These are phyloP conservation scores for Actinostola sp. DNA, from an alignment of 92 coral and sea anemone genomes.

Conservation along the genomic window DNA sequence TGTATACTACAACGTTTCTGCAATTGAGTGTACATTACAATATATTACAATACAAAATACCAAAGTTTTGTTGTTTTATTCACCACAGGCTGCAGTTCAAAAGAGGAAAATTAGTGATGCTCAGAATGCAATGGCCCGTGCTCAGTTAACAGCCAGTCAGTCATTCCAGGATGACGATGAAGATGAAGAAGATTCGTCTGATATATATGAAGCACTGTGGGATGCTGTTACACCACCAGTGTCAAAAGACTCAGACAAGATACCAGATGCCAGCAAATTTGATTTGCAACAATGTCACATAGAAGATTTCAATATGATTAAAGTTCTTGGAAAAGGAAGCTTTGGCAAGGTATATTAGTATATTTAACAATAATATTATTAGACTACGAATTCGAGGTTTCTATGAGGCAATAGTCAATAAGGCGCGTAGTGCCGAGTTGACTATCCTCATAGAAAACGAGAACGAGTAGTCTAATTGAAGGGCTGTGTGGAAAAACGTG, in stretches of 20 bases:
- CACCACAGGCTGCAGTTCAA: conserved; percentile 40
- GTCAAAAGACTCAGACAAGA: conserved; percentile 45
- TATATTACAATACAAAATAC: not conserved
- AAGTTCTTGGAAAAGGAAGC: conserved; percentile 97
- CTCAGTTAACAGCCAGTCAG: not conserved
- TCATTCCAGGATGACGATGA: conserved; percentile 33
- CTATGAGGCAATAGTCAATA: too few relatives aligned
- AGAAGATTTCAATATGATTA: conserved; percentile 79
- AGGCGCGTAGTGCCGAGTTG: too few relatives aligned
- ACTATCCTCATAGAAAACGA: too few relatives aligned
- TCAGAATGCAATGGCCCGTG: conserved; percentile 47
- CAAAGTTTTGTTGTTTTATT: not conserved
- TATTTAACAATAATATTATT: too few relatives aligned
- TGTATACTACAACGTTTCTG: too few relatives aligned
- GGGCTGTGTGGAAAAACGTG: too few relatives aligned
- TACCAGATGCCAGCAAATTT: conserved; percentile 56
- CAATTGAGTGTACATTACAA: too few relatives aligned
- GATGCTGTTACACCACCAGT: conserved; percentile 90
- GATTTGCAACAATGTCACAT: conserved; percentile 70
- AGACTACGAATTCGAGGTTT: too few relatives aligned
- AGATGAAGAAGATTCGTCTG: conserved; percentile 54
- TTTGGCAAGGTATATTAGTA: conserved; percentile 90
- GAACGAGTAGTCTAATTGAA: too few relatives aligned
- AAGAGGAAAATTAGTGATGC: conserved; percentile 71
- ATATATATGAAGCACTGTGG: conserved; percentile 90